Evolutionary conservation across 2,797 vertebrate genomes (phyloP).

Genomic region (Sebastes oblongus): DNA sequence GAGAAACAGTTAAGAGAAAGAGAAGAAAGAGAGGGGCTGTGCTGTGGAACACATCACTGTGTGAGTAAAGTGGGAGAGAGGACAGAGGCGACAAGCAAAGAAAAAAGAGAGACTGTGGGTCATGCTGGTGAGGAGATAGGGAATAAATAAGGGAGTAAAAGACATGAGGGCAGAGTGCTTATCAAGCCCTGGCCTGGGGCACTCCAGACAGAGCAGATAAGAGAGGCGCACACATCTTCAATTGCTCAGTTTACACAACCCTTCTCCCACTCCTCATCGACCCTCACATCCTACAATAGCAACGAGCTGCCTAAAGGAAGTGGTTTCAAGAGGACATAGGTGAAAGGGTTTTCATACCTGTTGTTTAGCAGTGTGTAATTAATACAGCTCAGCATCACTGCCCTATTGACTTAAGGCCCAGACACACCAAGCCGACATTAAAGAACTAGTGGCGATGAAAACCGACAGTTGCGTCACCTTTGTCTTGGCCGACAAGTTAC

Average conservation of each 20-base stretch:
- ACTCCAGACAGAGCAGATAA: conserved; percentile 65
- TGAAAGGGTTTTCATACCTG: not conserved
- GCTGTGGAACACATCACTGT: conserved; percentile 5
- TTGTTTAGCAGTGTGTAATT: not conserved
- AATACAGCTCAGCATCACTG: not conserved
- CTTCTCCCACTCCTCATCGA: conserved; percentile 5
- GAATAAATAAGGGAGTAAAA: conserved; percentile 55
- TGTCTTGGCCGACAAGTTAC: no score
- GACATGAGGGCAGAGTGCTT: conserved; percentile 61
- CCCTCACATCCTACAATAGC: conserved; percentile 40
- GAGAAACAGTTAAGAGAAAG: not conserved
- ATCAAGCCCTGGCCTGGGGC: conserved; percentile 55
- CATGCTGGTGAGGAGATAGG: conserved; percentile 60
- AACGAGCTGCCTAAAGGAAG: conserved; percentile 26
- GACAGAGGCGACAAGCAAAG: conserved; percentile 23
- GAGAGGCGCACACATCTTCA: conserved; percentile 47
- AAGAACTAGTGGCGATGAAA: no score
- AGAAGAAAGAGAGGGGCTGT: not conserved
- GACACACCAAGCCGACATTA: no score
- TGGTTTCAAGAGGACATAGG: conserved; percentile 22
- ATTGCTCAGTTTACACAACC: conserved; percentile 64
- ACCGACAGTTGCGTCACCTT: no score
- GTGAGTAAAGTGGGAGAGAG: conserved; percentile 14
- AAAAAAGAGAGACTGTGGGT: conserved; percentile 18
- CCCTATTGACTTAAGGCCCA: not conserved